phyloP scores from a whole-genome alignment of 2,888 invertebrate species.

The Phalera bucephala region DNA sequence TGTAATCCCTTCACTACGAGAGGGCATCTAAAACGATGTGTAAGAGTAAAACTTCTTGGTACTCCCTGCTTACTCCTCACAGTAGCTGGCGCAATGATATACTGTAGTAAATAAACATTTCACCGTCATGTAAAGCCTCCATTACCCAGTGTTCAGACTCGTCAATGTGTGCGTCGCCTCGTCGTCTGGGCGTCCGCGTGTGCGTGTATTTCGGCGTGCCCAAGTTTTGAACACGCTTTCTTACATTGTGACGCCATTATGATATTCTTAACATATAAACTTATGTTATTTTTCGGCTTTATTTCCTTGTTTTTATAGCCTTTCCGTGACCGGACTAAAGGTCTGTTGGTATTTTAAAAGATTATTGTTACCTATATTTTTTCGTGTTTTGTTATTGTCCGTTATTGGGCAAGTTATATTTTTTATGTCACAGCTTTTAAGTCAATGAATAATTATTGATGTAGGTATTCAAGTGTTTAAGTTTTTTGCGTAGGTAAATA shows the following conservation, averaged over 20 bases:
- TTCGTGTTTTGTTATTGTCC: neutral
- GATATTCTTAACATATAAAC: neutral
- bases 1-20: no score
- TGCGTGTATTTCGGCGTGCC: constrained; percentile 41
- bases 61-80: no score
- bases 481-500: no score
- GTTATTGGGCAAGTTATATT: no score
- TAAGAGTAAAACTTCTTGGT: no score
- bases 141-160: constrained; percentile 16
- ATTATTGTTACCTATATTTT: neutral
- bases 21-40: no score
- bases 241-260: neutral
- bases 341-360: constrained; percentile 1
- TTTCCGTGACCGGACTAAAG: constrained; percentile 4
- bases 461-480: no score
- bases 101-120: constrained; percentile 3
- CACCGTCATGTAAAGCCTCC: constrained; percentile 16
- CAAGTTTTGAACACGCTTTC: constrained; percentile 1
- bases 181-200: constrained; percentile 38
- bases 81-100: no score
- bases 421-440: no score
- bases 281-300: neutral
- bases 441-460: no score
- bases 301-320: constrained; percentile 3
- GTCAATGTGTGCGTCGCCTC: constrained; percentile 26